These are phyloP conservation scores for Diadema setosum DNA, from an alignment of 35 echinoderm and acorn worm species.

Conservation along the genomic window DNA sequence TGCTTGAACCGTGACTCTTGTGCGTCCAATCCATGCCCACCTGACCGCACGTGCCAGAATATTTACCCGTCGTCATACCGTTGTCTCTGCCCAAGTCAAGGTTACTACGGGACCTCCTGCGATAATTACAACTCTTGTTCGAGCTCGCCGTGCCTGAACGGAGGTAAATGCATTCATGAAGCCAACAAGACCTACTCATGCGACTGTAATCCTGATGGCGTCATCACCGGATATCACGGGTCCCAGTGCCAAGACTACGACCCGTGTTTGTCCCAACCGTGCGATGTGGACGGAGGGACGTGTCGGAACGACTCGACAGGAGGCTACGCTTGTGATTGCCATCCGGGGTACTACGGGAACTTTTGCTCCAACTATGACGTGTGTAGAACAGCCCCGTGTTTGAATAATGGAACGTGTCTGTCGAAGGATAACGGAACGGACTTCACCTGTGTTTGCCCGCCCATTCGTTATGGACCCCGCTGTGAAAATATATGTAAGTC, in stretches of 20 bases:
- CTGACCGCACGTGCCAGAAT: conserved; percentile 8
- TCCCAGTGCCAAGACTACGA: neutral
- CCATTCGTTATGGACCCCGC: neutral
- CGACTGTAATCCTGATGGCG: conserved; percentile 1
- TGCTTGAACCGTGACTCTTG: neutral
- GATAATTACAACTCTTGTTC: conserved; percentile 15
- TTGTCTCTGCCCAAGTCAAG: neutral
- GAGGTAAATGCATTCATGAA: neutral
- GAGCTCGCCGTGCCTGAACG: neutral
- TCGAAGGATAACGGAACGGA: neutral
- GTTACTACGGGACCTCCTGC: conserved; percentile 6
- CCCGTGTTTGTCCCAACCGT: neutral
- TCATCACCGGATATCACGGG: conserved; percentile 25
- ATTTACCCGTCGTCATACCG: neutral
- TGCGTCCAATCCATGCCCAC: neutral
- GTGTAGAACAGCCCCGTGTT: conserved; percentile 1
- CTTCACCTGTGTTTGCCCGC: neutral
- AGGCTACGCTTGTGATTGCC: conserved; percentile 21
- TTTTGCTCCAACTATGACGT: conserved; percentile 9
- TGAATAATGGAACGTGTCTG: neutral
- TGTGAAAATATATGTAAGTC: conserved; percentile 27
- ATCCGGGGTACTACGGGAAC: conserved; percentile 9
- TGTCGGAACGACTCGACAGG: neutral
- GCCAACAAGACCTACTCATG: neutral
- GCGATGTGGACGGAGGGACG: neutral